Conservation (phyloP, 2,113 vertebrate species). For the Orycteropus afer region DNA sequence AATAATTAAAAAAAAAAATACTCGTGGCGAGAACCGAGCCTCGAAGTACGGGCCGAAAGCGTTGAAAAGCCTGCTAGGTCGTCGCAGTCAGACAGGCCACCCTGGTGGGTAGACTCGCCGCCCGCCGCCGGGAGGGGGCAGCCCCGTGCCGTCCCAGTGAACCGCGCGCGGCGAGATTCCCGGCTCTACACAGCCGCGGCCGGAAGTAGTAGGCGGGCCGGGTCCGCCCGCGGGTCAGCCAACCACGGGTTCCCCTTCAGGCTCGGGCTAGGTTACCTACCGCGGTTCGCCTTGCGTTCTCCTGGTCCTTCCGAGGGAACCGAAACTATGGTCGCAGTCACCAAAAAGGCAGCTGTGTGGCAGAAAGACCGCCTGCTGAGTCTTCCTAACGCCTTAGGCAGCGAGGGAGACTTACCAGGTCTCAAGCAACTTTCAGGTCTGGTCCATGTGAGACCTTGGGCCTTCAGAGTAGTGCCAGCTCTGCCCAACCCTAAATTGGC, state of each 20-base stretch:
- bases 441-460: neutral
- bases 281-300: no score
- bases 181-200: fast-evolving
- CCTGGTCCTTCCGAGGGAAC: no score
- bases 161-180: fast-evolving
- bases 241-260: no score
- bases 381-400: fast-evolving
- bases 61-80: fast-evolving
- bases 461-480: neutral
- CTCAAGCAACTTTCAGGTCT: fast-evolving
- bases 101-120: neutral
- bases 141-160: neutral
- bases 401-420: neutral
- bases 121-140: neutral
- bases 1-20: neutral
- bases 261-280: fast-evolving
- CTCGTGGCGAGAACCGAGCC: fast-evolving
- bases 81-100: neutral
- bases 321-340: fast-evolving
- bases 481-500: fast-evolving
- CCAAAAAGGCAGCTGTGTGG: fast-evolving
- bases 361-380: no score
- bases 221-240: fast-evolving
- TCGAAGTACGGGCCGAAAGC: fast-evolving
- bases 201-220: neutral